Conservation (phyloP, 2,797 vertebrate species). For the Sebastes aleutianus region DNA sequence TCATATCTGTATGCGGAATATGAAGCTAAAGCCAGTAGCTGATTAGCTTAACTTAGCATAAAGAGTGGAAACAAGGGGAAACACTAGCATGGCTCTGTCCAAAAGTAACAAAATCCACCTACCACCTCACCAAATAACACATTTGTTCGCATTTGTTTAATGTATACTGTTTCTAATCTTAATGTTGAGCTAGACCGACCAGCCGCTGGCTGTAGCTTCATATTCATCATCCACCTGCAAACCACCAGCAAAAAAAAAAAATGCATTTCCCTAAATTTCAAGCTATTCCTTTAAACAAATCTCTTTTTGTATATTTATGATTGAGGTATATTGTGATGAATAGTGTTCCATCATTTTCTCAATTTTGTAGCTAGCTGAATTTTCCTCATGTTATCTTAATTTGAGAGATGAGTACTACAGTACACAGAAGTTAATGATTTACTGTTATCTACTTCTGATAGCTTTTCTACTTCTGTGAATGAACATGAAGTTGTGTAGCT, state of each 20-base stretch:
- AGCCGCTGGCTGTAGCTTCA: not conserved
- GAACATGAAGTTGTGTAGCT: not conserved
- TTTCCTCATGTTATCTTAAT: not conserved
- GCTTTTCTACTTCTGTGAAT: not conserved
- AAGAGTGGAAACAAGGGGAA: too few relatives aligned
- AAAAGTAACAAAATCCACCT: too few relatives aligned
- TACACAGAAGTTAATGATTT: not conserved
- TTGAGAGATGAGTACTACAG: not conserved
- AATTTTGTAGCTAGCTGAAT: not conserved
- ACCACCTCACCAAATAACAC: not conserved
- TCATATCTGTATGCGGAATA: too few relatives aligned
- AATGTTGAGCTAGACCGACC: not conserved
- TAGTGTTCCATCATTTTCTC: not conserved
- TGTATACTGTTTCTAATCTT: not conserved
- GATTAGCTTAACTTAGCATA: too few relatives aligned
- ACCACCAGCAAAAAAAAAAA: not conserved
- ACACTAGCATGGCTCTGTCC: too few relatives aligned
- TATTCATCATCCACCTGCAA: not conserved
- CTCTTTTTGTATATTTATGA: not conserved
- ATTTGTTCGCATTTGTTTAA: not conserved
- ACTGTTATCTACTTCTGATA: not conserved
- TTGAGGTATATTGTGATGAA: not conserved
- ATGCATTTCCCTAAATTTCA: not conserved
- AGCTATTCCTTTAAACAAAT: not conserved
- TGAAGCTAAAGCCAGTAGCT: too few relatives aligned